phyloP scores from a whole-genome alignment of 2,113 vertebrate genomes.

The Protobothrops flavoviridis region DNA sequence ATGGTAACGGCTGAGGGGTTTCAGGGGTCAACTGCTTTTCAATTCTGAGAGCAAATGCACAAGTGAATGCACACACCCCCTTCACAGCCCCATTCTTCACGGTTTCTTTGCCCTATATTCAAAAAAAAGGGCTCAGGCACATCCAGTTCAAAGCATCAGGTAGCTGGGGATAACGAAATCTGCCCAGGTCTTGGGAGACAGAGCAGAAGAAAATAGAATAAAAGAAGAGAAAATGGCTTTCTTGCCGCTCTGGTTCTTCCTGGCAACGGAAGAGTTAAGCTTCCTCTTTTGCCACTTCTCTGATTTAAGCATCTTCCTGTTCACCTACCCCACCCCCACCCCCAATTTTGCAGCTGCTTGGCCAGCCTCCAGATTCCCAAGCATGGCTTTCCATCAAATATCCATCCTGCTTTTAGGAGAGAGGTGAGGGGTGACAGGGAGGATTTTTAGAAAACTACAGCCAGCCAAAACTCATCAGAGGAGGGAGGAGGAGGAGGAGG shows the following conservation, averaged over 20 bases:
- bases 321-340: not conserved
- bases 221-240: not conserved
- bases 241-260: not conserved
- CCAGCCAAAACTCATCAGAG: not conserved
- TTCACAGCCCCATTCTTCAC: not conserved
- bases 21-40: not conserved
- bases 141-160: not conserved
- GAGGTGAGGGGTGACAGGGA: not conserved
- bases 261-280: not conserved
- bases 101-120: not conserved
- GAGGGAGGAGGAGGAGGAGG: not conserved
- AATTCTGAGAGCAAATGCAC: not conserved
- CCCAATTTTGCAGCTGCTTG: not conserved
- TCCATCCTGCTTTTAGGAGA: not conserved
- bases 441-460: not conserved
- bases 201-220: not conserved
- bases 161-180: not conserved
- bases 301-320: not conserved
- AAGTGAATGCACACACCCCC: not conserved
- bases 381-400: not conserved
- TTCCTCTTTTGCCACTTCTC: not conserved
- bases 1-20: not conserved
- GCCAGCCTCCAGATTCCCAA: not conserved
- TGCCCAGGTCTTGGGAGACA: not conserved
- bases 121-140: not conserved